Conservation (phyloP, 2,113 vertebrate species). For the Columba janthina region DNA sequence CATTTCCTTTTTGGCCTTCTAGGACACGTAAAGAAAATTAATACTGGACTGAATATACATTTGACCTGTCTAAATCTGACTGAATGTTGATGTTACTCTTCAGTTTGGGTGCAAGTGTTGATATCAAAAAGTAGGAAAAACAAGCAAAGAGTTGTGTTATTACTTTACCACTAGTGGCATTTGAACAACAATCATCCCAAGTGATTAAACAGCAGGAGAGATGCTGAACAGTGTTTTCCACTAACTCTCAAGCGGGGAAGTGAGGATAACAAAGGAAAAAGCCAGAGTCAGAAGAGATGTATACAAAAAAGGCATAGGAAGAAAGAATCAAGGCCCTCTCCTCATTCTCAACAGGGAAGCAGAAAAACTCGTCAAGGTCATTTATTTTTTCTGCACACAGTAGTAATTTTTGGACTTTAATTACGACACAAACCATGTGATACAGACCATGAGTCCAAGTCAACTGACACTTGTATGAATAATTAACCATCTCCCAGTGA, state of each 20-base stretch:
- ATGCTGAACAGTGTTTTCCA: neutral
- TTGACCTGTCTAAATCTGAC: neutral
- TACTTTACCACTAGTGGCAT: neutral
- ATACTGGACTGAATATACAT: neutral
- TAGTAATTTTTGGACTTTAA: neutral
- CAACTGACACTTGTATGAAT: constrained; percentile 53
- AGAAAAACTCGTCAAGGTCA: neutral
- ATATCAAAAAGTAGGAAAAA: too few species aligned
- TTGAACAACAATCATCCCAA: neutral
- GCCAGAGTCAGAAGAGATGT: neutral
- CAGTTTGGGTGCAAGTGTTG: too few species aligned
- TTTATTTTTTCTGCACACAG: neutral
- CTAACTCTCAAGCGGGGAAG: neutral
- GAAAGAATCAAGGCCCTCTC: neutral
- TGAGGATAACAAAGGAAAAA: neutral
- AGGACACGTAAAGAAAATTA: neutral
- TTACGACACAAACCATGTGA: constrained; percentile 30
- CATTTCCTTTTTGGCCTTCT: neutral
- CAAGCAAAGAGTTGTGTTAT: too few species aligned
- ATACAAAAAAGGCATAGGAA: neutral
- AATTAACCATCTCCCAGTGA: constrained; percentile 44
- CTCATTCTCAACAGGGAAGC: neutral
- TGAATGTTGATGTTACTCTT: too few species aligned
- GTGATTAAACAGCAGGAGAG: neutral
- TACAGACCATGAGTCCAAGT: neutral